Base-by-base conservation (phyloP, 1,140 invertebrate genomes). In the Berghia stephanieae region DNA sequence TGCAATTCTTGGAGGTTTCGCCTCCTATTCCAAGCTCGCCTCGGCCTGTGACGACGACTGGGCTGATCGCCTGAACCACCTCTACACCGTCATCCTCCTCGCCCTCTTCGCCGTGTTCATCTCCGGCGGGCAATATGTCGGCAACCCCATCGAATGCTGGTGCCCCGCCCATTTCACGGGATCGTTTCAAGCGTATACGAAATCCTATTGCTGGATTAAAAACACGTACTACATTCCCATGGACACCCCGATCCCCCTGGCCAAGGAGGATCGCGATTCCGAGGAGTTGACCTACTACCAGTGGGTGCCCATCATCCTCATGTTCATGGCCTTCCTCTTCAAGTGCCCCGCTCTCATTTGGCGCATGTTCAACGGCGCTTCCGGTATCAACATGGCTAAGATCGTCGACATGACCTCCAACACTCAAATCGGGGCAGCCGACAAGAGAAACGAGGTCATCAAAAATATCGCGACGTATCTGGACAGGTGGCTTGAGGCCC, bases 71-170 rank as follows among this genome's bases (percentile, higher is more conserved):
- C 49, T 86, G 44, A 86, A 84, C 66, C 86, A 87, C 75, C 72
- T 86, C 6, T 88, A 85, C 76, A 86, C 86, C 6, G 86, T 87
- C 38, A 79, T 87, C 27, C 42, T 87, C 0, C 78, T 88, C 13
- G 83, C 83, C 43, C 78, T 87, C 60, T 88, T 87, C 70, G 83
- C 82, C 27, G 78, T 87, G 27, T 85, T 88, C 74, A 84, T 86
- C n/a, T 82, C 80, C 18, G 81, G 83, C 36, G 83, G 83, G 3
- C 87, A 98, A 90, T 98, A 98, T 91, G 96, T 98, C 16, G 96
- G 96, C 57, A 86, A 90, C 82, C 89, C 89, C 2, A 90, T 90
- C 36, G 82, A 87, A 42, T 90, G 89, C 80, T 90, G 89, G 89
- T 86, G 84, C 52, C 90, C 90, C 0, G 89, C 87, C 27, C 86